Base-by-base conservation (phyloP, 92 coral and sea anemone genomes). In the Actinernus sp. region DNA sequence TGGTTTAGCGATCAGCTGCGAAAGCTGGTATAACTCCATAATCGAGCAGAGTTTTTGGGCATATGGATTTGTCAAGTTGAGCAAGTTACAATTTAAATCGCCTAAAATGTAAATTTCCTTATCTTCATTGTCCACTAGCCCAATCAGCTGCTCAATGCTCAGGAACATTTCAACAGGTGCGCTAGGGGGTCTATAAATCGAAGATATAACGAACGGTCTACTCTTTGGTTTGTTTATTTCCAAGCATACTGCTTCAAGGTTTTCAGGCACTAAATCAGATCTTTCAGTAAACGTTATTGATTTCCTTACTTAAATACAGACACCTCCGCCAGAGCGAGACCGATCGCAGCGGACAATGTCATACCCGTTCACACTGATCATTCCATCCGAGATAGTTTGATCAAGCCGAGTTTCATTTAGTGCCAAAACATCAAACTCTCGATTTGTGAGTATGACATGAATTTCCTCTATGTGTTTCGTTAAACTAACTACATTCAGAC, bases 351-450 rank as follows among this genome's bases (percentile, higher is more conserved):
- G 63, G 30, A 78, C 31, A 25, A 68, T 17, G 19, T 67, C 51
- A 25, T 68, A 58, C 18, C 72, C 86, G 1, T 48, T 19, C 18
- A 62, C 40, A 44, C 18, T 20, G 13, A 79, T 33, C 2, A 33
- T 16, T n/a, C 23, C 31, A 29, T 55, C 63, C 22, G 26, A n/a
- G 9, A 69, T 69, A 5, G 51, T 24, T 9, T 43, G 52, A 55
- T 76, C 83, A 19, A 64, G 66, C 13, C 68, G 48, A 19, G 78
- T 45, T 48, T 78, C 85, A 67, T 78, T 80, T 1, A 80, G 16
- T 3, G 68, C 73, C 14, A 80, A n/a, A 6, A 62, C 14, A 27
- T 62, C 70, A 29, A 62, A 20, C 10, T 28, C 4, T 41, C 26
- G 49, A n/a, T 41, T 7, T 4, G 12, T 12, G 10, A 62, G 49